Conservation (phyloP, 2,113 vertebrate genomes). For the Cranoglanis bouderius region DNA sequence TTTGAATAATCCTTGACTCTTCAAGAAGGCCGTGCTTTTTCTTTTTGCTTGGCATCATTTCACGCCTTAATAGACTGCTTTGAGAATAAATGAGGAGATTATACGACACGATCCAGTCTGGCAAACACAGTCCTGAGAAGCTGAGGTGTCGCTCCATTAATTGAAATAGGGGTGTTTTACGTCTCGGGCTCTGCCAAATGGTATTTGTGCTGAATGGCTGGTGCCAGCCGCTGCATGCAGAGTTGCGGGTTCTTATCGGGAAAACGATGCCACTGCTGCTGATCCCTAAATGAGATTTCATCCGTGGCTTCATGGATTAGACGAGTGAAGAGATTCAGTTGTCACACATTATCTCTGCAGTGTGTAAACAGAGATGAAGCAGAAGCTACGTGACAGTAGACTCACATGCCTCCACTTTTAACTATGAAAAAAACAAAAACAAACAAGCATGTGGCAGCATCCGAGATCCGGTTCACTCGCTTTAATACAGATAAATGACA, state of each 20-base stretch:
- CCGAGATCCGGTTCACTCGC: not conserved
- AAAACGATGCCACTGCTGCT: constrained; percentile 64
- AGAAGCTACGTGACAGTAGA: constrained; percentile 32
- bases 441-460: not conserved
- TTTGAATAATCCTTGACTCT: constrained; percentile 71
- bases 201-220: constrained; percentile 65
- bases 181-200: constrained; percentile 51
- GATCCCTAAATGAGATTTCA: constrained; percentile 76
- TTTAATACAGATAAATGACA: no score
- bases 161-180: constrained; percentile 57
- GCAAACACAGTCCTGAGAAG: constrained; percentile 50
- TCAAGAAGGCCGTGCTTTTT: constrained; percentile 44
- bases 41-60: constrained; percentile 56
- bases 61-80: constrained; percentile 56
- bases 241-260: constrained; percentile 70
- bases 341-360: constrained; percentile 66
- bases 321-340: constrained; percentile 68
- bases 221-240: constrained; percentile 63
- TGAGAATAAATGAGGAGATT: constrained; percentile 64
- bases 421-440: not conserved
- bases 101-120: constrained; percentile 59
- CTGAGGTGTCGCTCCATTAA: constrained; percentile 56
- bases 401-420: constrained; percentile 17
- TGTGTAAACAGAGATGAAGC: constrained; percentile 53
- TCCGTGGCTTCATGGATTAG: constrained; percentile 69